Evolutionary conservation across 2,888 invertebrate genomes (phyloP).

Genomic region (Ochropleura plecta): DNA sequence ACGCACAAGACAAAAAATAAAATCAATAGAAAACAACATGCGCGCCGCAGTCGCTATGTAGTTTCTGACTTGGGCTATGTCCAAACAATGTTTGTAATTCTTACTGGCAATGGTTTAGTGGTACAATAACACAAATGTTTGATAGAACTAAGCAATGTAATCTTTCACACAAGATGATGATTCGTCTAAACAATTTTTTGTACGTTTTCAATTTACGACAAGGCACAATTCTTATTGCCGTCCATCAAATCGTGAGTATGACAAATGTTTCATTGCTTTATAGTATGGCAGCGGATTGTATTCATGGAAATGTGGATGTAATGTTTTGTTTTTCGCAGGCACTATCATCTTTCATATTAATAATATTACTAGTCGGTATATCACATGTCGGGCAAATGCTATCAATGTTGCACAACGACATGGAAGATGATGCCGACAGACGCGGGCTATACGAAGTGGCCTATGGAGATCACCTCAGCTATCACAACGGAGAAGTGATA

Average conservation of each 20-base stretch:
- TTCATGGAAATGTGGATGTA: neutral
- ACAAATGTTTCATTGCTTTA: constrained; percentile 17
- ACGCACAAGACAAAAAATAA: constrained; percentile 70
- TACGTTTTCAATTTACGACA: constrained; percentile 89
- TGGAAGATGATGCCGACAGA: constrained; percentile 88
- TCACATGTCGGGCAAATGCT: constrained; percentile 88
- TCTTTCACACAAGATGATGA: constrained; percentile 84
- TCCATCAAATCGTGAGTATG: constrained; percentile 90
- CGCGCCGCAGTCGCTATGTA: constrained; percentile 69
- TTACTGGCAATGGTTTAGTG: constrained; percentile 72
- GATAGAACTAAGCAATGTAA: constrained; percentile 85
- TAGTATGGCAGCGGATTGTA: neutral
- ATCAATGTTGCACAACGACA: constrained; percentile 87
- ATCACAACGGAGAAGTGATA: constrained; percentile 83
- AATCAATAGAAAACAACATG: constrained; percentile 86
- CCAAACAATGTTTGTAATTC: constrained; percentile 81
- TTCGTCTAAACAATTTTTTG: constrained; percentile 87
- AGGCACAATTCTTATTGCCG: constrained; percentile 89
- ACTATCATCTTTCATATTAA: constrained; percentile 86
- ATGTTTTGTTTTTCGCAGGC: constrained; percentile 76
- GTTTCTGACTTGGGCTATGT: constrained; percentile 67
- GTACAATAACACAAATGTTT: constrained; percentile 83
- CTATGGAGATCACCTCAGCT: constrained; percentile 80
- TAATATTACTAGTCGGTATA: constrained; percentile 87
- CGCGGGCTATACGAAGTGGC: constrained; percentile 82